Base-by-base conservation (phyloP, 2,797 vertebrate species). In the Bufotes viridis region DNA sequence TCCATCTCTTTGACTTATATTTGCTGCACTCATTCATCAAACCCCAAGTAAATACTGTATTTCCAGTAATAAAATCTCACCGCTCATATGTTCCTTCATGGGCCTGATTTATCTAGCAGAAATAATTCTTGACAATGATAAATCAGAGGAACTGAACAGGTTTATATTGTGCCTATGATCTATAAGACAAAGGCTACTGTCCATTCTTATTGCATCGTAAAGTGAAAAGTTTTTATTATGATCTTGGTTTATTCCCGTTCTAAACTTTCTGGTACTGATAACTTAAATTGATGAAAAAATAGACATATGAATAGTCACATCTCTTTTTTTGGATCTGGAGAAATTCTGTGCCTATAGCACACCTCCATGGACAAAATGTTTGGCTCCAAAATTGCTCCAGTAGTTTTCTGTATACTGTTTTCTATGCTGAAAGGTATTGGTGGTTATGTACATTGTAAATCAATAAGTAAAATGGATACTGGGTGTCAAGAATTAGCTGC, bases 41-140 rank as follows among this genome's bases (percentile, higher is more conserved):
- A 55, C 67, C 26, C 26, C 74, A 70, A n/a, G 60, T 84, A 74
- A 84, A 42, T 84, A 84, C 18, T 42, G 51, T n/a, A 74, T 84
- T 84, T 84, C 82, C 69, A 84, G 82, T 70, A 84, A 84, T 84
- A 74, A 84, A 84, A 84, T 13, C 13, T 29, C 13, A n/a, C 13
- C 11, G 7, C 42, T 63, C 61, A 42, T 63, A 67, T 67, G 42
- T 82, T 82, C 80, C 63, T 29, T 63, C 80, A 67, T 17, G 8
- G 34, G 26, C 29, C 26, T 74, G 82, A 84, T 84, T 84, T 72
- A 74, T 84, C 53, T 84, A 22, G 51, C 26, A 74, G 26, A 22
- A 60, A 84, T 84, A 74, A 74, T 84, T 74, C 69, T 74, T 58
- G 82, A 60, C 82, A 60, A 20, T 74, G 82, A 84, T 60, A 74